Evolutionary conservation across 2,113 vertebrate genomes (phyloP).

Genomic region (Cebidichthys violaceus): DNA sequence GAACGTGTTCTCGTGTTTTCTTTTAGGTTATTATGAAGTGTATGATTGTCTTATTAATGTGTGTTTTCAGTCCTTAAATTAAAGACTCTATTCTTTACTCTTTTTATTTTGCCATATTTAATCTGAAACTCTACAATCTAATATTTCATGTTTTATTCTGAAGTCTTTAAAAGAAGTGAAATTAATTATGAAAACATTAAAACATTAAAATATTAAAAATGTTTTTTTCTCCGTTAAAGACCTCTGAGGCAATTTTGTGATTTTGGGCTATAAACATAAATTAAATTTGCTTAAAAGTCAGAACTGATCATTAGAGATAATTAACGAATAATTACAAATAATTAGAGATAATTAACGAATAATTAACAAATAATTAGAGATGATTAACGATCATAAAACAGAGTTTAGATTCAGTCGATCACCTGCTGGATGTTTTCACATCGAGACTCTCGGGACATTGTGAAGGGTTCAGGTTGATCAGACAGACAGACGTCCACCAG

Average conservation of each 20-base stretch:
- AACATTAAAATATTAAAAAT: too few relatives aligned
- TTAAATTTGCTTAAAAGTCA: too few relatives aligned
- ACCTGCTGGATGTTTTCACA: background rate
- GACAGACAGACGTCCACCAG: background rate
- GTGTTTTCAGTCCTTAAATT: background rate
- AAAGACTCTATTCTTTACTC: background rate
- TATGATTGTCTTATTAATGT: background rate
- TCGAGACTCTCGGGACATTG: background rate
- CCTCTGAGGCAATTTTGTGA: too few relatives aligned
- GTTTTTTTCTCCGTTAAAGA: too few relatives aligned
- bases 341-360: too few relatives aligned
- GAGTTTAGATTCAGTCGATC: background rate
- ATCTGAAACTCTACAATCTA: background rate
- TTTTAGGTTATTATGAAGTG: background rate
- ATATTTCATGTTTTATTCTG: background rate
- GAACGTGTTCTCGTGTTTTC: background rate
- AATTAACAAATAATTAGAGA: too few relatives aligned
- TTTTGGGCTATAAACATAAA: too few relatives aligned
- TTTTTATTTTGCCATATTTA: background rate
- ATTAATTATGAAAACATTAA: too few relatives aligned
- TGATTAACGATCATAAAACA: background rate
- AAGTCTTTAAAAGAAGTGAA: background rate
- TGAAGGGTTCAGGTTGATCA: background rate
- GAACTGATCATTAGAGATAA: too few relatives aligned
- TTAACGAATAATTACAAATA: too few relatives aligned